phyloP scores from a whole-genome alignment of 2,888 invertebrate genomes.

The Sinohyriopsis cumingii region DNA sequence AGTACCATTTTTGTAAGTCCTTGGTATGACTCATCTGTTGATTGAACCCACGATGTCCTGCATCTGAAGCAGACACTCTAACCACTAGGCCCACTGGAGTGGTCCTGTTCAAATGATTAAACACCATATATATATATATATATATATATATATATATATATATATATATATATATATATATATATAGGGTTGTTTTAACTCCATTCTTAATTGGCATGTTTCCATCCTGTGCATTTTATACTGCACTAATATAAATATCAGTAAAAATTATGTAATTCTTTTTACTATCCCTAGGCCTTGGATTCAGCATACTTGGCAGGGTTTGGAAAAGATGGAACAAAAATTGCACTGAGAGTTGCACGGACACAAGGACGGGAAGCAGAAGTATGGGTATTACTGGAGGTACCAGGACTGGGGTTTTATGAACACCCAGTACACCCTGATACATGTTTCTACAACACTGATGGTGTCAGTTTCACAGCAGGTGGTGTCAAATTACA shows the following conservation, averaged over 20 bases:
- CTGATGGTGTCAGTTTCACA: conserved; percentile 50
- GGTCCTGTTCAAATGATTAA: background rate
- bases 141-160: background rate
- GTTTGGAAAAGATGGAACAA: conserved; percentile 74
- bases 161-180: background rate
- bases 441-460: conserved; percentile 73
- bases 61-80: no score
- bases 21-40: no score
- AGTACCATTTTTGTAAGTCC: no score
- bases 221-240: conserved; percentile 2
- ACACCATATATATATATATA: background rate
- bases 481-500: conserved; percentile 76
- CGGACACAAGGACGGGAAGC: conserved; percentile 74
- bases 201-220: background rate
- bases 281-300: conserved; percentile 64
- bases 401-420: conserved; percentile 69
- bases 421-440: conserved; percentile 77
- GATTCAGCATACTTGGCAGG: conserved; percentile 75
- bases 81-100: no score
- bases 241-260: background rate
- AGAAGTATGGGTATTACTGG: conserved; percentile 77
- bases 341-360: conserved; percentile 75
- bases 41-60: no score
- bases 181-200: background rate
- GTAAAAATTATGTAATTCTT: background rate